These are phyloP conservation scores for Nasonia longicornis DNA, from an alignment of 1,140 invertebrate genomes.

Conservation along the genomic window DNA sequence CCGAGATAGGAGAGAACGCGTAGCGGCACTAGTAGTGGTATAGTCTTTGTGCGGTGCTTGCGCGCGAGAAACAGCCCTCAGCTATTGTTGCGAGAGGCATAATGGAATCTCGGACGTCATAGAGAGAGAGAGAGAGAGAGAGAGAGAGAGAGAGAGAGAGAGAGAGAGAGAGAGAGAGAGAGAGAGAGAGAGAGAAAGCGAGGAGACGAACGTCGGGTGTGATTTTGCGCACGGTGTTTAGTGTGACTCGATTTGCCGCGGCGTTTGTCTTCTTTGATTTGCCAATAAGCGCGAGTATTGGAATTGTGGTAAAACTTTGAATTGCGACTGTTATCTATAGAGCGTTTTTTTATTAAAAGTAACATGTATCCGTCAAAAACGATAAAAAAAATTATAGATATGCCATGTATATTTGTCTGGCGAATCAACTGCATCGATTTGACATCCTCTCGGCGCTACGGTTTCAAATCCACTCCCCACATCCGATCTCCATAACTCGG, in stretches of 20 bases:
- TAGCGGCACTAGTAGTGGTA: background rate
- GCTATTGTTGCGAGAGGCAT: conserved; percentile 54
- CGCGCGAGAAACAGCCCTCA: conserved; percentile 53
- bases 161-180: background rate
- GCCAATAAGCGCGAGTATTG: background rate
- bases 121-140: background rate
- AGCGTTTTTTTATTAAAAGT: background rate
- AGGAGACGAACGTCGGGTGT: background rate
- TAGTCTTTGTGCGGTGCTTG: conserved; percentile 15
- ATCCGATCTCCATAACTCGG: background rate
- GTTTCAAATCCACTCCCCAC: background rate
- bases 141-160: background rate
- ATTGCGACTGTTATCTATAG: background rate
- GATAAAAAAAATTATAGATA: too few species aligned
- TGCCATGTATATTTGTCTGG: too few species aligned
- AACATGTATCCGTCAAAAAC: too few species aligned
- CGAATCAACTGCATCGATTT: background rate
- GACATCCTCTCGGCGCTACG: background rate
- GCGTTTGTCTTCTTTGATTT: conserved; percentile 10
- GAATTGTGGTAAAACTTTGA: background rate
- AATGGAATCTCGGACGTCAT: conserved; percentile 52
- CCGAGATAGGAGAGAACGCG: conserved; percentile 30
- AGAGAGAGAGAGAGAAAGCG: background rate
- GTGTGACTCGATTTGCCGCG: background rate
- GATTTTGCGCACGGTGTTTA: background rate